These are phyloP conservation scores for Bagarius yarrelli DNA, from an alignment of 2,113 vertebrate species.

Conservation along the genomic window DNA sequence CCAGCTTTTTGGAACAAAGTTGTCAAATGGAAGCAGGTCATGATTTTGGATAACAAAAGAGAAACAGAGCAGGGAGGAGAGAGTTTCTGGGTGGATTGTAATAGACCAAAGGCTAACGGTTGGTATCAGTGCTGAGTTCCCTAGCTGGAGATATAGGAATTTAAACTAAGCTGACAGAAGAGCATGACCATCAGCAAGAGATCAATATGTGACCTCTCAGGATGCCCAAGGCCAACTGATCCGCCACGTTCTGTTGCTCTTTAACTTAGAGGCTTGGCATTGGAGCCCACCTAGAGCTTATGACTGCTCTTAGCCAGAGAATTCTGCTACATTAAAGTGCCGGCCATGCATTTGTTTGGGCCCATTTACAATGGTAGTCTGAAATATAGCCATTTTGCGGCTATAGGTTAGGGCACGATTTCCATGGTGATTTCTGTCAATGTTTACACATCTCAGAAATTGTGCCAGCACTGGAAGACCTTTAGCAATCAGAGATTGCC, in stretches of 20 bases:
- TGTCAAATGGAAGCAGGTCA: constrained; percentile 1
- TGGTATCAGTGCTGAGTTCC: constrained; percentile 16
- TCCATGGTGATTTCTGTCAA: no score
- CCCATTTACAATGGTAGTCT: no score
- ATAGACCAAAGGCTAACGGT: constrained; percentile 30
- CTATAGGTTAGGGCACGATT: no score
- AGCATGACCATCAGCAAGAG: constrained; percentile 31
- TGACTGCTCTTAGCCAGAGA: neutral
- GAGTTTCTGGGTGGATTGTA: constrained; percentile 28
- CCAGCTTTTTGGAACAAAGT: constrained; percentile 22
- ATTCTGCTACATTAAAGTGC: neutral
- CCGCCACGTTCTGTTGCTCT: neutral
- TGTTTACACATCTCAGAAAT: no score
- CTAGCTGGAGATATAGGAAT: constrained; percentile 36
- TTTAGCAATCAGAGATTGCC: no score
- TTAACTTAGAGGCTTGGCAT: neutral
- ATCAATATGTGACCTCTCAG: constrained; percentile 51
- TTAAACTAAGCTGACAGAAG: constrained; percentile 38
- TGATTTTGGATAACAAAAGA: neutral
- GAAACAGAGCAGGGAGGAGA: neutral
- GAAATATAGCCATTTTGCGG: no score
- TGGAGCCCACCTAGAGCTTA: neutral
- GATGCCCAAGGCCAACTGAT: constrained; percentile 28
- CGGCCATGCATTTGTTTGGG: neutral
- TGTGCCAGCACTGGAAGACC: no score